Percentiles rank a stretch among this genome's conserved stretches.
Conservation (phyloP, 1,140 invertebrate species). For the Drosophila murphyi region DNA sequence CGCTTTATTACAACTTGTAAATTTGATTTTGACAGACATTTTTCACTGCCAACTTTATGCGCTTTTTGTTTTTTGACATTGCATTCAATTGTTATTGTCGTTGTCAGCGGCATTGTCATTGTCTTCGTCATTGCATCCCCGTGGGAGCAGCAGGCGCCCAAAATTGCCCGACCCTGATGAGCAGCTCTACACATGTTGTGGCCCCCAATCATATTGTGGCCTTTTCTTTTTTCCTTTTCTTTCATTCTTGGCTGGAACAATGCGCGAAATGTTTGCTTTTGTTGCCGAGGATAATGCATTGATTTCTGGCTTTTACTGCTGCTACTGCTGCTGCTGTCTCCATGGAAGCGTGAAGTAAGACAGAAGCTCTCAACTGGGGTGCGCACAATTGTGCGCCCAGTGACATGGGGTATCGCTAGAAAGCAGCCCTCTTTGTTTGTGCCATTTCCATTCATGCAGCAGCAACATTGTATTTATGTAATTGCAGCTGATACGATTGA, state of each 20-base stretch:
- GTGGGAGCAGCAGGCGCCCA: constrained; percentile 61
- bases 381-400: constrained; percentile 42
- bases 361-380: constrained; percentile 52
- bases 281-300: constrained; percentile 69
- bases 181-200: constrained; percentile 54
- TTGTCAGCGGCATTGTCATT: constrained; percentile 56
- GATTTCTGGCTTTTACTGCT: constrained; percentile 64
- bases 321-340: constrained; percentile 41
- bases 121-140: constrained; percentile 74
- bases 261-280: constrained; percentile 53
- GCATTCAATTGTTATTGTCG: constrained; percentile 55
- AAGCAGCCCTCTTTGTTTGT: constrained; percentile 31
- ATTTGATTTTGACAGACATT: constrained; percentile 71
- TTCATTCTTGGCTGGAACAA: constrained; percentile 46
- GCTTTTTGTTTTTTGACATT: constrained; percentile 24
- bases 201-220: constrained; percentile 29
- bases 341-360: constrained; percentile 72
- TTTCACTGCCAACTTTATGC: constrained; percentile 53
- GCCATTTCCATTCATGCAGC: constrained; percentile 13
- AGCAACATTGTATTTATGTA: constrained; percentile 27
- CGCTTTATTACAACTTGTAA: constrained; percentile 48
- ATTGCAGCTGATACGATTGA: constrained; percentile 30
- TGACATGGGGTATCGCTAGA: constrained; percentile 9
- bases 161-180: constrained; percentile 49
- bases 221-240: constrained; percentile 22